Base-by-base conservation (phyloP, 2,888 invertebrate genomes). In the Adineta ricciae region DNA sequence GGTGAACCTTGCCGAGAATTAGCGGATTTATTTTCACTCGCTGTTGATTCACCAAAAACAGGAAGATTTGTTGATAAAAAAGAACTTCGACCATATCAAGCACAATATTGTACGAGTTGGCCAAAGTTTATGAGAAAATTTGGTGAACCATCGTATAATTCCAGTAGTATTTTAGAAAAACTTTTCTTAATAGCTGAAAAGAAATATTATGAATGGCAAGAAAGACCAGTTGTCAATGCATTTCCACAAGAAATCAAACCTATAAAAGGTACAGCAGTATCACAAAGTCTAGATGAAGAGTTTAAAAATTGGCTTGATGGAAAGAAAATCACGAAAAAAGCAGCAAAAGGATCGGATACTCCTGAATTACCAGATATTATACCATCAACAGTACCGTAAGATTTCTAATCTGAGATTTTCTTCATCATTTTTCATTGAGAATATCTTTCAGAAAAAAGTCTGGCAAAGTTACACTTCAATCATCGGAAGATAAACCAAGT, bases 31-130 rank as follows among this genome's bases (percentile, higher is more conserved):
- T 84, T 84, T 84, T 46, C 83, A 32, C 41, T 73, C 24, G 85
- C 85, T 54, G 85, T 85, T 78, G 84, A 84, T 82, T 73, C 83
- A 52, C 85, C 84, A 0, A 85, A 85, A 64, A 85, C 85, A 21
- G 85, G 84, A 21, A 24, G 50, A 46, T 21, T 83, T 56, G 78
- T 46, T 56, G 32, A 38, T 21, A n/a, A 7, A 16, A 14, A 9
- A n/a, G n/a, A 78, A 41, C 24, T 41, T 2, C 9, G n/a, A 24
- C 41, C 24, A 24, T 24, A n/a, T n/a, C 38, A 41, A 78, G 11
- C 24, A 3, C 3, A 38, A 41, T 78, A 78, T 78, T n/a, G 41
- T 78, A 8, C 9, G n/a, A 16, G 41, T n/a, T 78, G 11, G 21
- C 41, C 78, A 78, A 11, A 41, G n/a, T 78, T 11, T n/a, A 38